Base-by-base conservation (phyloP, 2,888 invertebrate genomes). In the Gandaritis pyraliata region DNA sequence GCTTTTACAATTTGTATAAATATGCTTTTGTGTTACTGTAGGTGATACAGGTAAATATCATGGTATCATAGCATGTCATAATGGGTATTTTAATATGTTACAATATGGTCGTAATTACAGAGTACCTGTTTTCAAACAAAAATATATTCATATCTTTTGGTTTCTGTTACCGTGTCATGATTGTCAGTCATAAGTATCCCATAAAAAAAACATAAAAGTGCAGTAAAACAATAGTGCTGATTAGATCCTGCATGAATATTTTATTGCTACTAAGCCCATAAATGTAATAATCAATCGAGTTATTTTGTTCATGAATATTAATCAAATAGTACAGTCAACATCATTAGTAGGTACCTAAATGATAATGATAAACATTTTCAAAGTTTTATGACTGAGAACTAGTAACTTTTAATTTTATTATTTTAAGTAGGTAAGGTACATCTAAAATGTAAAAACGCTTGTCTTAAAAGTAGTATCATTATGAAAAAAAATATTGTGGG, bases 221-320 rank as follows among this genome's bases (percentile, higher is more conserved):
- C 29, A 50, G 39, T 41, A 49, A 3, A n/a, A 1, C 30, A 53
- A 33, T 45, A 48, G 57, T 66, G 58, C 59, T 64, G 36, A 58
- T 43, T 57, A 15, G 46, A 51, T 48, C 47, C 60, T 60, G 72
- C 70, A 75, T 71, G 68, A 67, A 50, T 52, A 63, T 58, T 48
- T 57, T 30, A 18, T 15, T 48, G 30, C 39, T 38, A 16, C 33
- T 23, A 36, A 16, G n/a, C 16, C 5, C 38, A 33, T 49, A 39
- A 50, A 3, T 29, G 15, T 39, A 39, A 15, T 41, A 11, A 33
- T 33, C 30, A 1, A 23, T 23, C 2, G 15, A 16, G 12, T 41
- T 48, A 30, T 56, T 30, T 18, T 49, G 33, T 23, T 36, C 13
- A 38, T 38, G 7, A 43, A 38, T 43, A 16, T 16, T 16, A 16